Base-by-base conservation (phyloP, 2,113 vertebrate species). In the Chrysochloris asiatica region DNA sequence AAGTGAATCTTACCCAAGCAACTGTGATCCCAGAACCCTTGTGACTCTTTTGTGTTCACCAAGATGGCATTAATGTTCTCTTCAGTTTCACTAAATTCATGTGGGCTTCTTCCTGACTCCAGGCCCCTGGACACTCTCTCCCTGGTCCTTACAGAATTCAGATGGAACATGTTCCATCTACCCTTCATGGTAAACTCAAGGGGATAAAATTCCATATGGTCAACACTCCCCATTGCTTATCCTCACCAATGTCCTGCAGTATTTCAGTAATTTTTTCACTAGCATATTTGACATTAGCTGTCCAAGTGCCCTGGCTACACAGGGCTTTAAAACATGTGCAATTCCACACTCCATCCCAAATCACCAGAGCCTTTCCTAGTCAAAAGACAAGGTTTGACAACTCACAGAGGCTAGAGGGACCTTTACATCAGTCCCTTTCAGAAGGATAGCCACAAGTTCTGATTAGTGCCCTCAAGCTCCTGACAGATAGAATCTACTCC, bases 391-490 rank as follows among this genome's bases (percentile, higher is more conserved):
- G 19, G 41, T 30, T 11, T 30, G 45, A 22, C 16, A 8, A 17
- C 45, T 47, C 1, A 1, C 26, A 41, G 41, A 54, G 52, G 52
- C 43, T 43, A 12, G 28, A 30, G 6, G 13, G 47, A 72, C 47
- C 76, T 61, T 45, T 21, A 24, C 11, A 33, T 22, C 4, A 17
- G 33, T 30, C 4, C 43, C 30, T 36, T 2, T 28, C 24, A 47
- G 45, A 43, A 83, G 8, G 11, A 69, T 28, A 4, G 13, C 12
- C 30, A 2, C 28, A 43, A n/a, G 38, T 11, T 36, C 26, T 8
- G 0, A 3, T 1, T 8, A 45, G 7, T 61, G 1, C 0, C 26
- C 50, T 61, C 14, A 19, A 7, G 0, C 26, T 48, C 79, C 84
- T 14, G 2, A 1, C 1, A 3, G 14, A 41, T 1, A 2, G 67